Evolutionary conservation across 2,888 invertebrate species (phyloP), one percentile per base, ranked within the genome.

Genomic region (Imbricaverruca yamaguchii): DNA sequence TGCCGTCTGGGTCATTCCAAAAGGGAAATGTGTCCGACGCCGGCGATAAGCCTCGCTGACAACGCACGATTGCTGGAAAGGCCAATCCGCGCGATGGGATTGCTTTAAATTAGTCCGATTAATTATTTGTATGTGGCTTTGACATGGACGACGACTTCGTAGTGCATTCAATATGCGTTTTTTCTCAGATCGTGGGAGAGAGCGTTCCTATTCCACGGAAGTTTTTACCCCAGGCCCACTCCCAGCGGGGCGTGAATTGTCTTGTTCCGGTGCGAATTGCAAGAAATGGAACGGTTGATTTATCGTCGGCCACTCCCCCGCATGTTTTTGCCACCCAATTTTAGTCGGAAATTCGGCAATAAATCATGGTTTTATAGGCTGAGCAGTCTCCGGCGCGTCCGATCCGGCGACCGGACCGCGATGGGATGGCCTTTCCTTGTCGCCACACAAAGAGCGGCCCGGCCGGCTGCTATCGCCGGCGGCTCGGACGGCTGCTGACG

Each of bases 231-330:
- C 69, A 15, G 18, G 55, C 4, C 53, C 21, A 21, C 74, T 18
- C 74, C 4, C 74, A 74, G 74, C 74, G 55, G 74, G 74, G 74
- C 53, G 74, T 74, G 21, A 74, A 74, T 74, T 74, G 74, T 74
- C 74, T 74, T 74, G 74, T 74, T 74, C 74, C 74, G 74, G 55
- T 74, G 74, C 74, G 74, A 74, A 74, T 74, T 74, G 74, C 74
- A 74, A 74, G 74, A 74, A 74, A 74, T 74, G 74, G 74, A 74
- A 12, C 13, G 11, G 12, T 9, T 55, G 74, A 74, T 74, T 74
- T 74, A 74, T 59, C 18, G 18, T 53, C 74, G 74, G 74, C 9
- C 74, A 23, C 23, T 23, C 18, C 74, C 21, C 55, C 55, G 55
- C 74, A 74, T 74, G 74, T 74, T 74, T 74, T 74, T 74, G 74